Evolutionary conservation across 2,113 vertebrate species (phyloP).

Genomic region (Megatriorchis doriae): DNA sequence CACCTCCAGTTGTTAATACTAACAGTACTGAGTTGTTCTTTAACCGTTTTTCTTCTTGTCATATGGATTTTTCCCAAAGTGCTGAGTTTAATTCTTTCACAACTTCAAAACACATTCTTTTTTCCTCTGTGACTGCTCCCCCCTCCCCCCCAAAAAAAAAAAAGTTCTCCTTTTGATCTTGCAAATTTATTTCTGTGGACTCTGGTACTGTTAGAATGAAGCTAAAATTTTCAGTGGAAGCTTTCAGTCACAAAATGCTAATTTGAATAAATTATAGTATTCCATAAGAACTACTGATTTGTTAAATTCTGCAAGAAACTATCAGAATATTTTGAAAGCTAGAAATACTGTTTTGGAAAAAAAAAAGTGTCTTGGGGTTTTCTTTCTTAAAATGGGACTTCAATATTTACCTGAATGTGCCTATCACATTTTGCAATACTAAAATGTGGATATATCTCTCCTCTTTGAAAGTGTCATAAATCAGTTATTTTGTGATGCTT

Average conservation of each 20-base stretch:
- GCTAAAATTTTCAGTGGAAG: not conserved
- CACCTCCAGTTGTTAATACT: not conserved
- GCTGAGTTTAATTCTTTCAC: not conserved
- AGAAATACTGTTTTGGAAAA: not conserved
- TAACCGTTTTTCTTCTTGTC: not conserved
- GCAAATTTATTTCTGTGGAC: not conserved
- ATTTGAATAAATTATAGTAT: not conserved
- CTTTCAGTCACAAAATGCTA: not conserved
- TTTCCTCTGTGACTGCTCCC: not conserved
- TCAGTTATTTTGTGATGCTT: not conserved
- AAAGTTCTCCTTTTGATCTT: not conserved
- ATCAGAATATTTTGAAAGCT: not conserved
- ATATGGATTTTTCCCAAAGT: not conserved
- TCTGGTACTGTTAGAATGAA: not conserved
- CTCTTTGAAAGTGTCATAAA: not conserved
- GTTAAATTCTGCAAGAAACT: not conserved
- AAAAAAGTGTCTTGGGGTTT: not conserved
- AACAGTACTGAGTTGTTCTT: not conserved
- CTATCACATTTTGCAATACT: not conserved
- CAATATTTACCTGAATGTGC: not conserved
- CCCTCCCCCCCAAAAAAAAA: not conserved
- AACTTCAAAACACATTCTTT: not conserved
- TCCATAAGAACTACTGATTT: not conserved
- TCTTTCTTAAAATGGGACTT: not conserved
- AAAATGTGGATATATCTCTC: not conserved